These are phyloP conservation scores for Tragulus kanchil DNA, from an alignment of 2,113 vertebrate genomes.

Conservation along the genomic window DNA sequence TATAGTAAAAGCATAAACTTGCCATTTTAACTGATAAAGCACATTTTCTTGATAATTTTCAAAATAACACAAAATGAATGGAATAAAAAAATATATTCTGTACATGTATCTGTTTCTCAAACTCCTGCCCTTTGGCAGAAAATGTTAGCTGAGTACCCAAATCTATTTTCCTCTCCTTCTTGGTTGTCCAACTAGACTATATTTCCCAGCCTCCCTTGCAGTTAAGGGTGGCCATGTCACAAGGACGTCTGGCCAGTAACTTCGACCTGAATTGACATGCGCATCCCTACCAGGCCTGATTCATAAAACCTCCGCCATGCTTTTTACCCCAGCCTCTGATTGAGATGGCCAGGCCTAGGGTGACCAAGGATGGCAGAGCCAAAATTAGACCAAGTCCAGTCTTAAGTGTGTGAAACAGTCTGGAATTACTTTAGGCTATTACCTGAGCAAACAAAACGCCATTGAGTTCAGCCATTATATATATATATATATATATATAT, in stretches of 20 bases:
- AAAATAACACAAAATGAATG: not conserved
- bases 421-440: not conserved
- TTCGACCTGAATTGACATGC: not conserved
- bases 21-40: not conserved
- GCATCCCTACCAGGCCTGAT: not conserved
- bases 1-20: not conserved
- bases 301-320: not conserved
- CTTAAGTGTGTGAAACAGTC: not conserved
- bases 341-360: not conserved
- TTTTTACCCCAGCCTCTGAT: not conserved
- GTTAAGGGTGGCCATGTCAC: not conserved
- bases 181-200: not conserved
- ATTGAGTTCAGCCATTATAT: not conserved
- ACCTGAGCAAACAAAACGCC: not conserved
- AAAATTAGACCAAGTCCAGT: not conserved
- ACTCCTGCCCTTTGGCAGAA: not conserved
- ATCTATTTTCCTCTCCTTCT: not conserved
- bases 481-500: too few species aligned
- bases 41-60: constrained; percentile 5
- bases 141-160: not conserved
- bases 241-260: not conserved
- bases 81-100: not conserved
- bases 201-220: not conserved
- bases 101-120: not conserved
- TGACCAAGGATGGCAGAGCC: not conserved